A percentile compares a stretch with the other conserved stretches of the same genome.
Conservation (phyloP, 2,797 vertebrate species). For the Chlorospingus semifuscus region DNA sequence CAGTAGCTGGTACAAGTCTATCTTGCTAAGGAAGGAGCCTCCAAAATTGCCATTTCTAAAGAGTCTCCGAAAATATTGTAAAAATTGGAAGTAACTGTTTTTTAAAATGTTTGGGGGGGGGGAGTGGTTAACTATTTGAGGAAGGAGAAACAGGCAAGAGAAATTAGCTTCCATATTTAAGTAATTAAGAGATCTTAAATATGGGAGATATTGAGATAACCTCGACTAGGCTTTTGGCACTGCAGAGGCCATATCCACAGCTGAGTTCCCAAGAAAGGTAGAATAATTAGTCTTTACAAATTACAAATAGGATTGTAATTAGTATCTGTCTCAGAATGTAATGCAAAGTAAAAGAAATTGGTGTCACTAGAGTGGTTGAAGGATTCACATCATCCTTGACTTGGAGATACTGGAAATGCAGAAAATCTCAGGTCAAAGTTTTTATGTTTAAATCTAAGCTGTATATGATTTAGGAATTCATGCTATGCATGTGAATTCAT, state of each 20-base stretch:
- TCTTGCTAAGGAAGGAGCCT: background rate
- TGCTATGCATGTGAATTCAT: background rate
- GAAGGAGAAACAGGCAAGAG: background rate
- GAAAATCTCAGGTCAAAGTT: background rate
- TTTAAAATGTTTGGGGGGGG: background rate
- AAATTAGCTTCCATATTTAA: background rate
- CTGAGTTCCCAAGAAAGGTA: background rate
- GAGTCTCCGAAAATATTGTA: background rate
- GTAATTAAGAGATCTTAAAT: background rate
- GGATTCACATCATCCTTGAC: background rate
- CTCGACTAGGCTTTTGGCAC: background rate
- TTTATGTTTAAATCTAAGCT: background rate
- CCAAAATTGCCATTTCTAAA: background rate
- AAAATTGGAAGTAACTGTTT: background rate
- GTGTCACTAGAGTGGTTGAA: background rate
- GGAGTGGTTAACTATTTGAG: background rate
- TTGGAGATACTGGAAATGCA: background rate
- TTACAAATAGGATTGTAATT: background rate
- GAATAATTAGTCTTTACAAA: background rate
- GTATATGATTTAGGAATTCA: background rate
- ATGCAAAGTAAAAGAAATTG: background rate
- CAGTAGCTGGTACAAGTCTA: background rate
- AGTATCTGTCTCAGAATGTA: background rate
- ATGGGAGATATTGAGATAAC: background rate
- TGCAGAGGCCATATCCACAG: background rate